phyloP scores from a whole-genome alignment of 37 sponge, comb jelly and placozoan species.

The Ianthella basta region DNA sequence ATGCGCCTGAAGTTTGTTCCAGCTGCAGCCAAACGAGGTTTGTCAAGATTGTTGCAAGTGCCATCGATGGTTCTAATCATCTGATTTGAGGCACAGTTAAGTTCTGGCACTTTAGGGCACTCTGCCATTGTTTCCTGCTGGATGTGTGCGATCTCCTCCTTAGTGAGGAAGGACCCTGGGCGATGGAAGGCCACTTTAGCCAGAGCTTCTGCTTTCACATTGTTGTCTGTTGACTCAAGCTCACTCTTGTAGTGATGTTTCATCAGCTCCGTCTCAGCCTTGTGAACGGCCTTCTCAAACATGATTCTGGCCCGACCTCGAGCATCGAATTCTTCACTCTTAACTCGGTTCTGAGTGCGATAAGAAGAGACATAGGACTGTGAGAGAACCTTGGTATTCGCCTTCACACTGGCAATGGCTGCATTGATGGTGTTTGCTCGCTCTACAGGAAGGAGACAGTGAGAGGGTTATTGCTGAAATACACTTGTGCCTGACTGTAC shows the following conservation, averaged over 20 bases:
- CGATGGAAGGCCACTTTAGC: slow-evolving; percentile 50
- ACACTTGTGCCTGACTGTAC: too few relatives aligned
- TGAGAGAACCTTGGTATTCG: too few relatives aligned
- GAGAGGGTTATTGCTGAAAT: too few relatives aligned
- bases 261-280: slow-evolving; percentile 11
- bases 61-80: slow-evolving; percentile 68
- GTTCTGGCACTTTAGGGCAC: background rate
- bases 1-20: slow-evolving; percentile 59
- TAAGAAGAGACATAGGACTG: background rate
- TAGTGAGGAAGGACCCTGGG: slow-evolving; percentile 51
- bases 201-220: slow-evolving; percentile 42
- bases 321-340: background rate
- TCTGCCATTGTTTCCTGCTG: background rate
- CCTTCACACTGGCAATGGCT: background rate
- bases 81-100: background rate
- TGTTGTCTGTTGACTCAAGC: background rate
- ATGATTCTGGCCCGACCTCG: background rate
- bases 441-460: background rate
- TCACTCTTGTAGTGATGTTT: background rate
- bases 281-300: slow-evolving; percentile 16
- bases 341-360: background rate
- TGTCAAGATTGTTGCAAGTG: slow-evolving; percentile 86
- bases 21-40: slow-evolving; percentile 66
- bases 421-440: background rate
- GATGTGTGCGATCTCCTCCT: slow-evolving; percentile 37